Conservation (phyloP, 2,888 invertebrate species). For the Cremastinae sp. region DNA sequence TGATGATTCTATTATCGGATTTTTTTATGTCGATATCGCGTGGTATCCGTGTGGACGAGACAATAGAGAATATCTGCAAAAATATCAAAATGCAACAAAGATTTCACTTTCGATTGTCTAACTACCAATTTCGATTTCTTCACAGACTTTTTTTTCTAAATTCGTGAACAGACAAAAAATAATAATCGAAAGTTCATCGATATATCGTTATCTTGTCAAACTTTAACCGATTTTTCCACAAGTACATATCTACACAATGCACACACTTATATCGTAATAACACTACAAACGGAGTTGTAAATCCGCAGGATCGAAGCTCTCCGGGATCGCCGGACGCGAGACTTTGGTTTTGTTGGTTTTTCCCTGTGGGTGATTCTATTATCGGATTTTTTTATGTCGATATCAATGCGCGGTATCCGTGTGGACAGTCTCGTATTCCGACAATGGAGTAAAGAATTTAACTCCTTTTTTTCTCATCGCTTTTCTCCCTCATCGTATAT, state of each 20-base stretch:
- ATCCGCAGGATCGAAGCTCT: conserved; percentile 34
- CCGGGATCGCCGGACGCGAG: conserved; percentile 18
- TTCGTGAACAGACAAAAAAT: too few species aligned
- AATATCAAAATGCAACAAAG: too few species aligned
- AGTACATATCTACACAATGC: conserved; percentile 40
- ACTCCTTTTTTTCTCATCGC: too few species aligned
- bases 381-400: conserved; percentile 30
- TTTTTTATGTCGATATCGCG: conserved; percentile 35
- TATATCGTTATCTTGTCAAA: too few species aligned
- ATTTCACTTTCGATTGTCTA: too few species aligned
- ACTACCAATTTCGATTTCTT: too few species aligned
- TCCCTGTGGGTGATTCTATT: conserved; percentile 17
- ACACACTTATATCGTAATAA: not conserved
- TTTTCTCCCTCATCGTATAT: conserved; percentile 5
- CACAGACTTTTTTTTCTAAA: too few species aligned
- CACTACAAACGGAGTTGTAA: not conserved
- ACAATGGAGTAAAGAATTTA: too few species aligned
- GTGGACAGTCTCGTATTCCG: too few species aligned
- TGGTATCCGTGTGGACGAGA: conserved; percentile 5
- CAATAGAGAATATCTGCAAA: too few species aligned
- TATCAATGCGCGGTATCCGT: conserved; percentile 34
- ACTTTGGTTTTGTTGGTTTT: conserved; percentile 35
- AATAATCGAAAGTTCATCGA: too few species aligned
- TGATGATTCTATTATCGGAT: conserved; percentile 27
- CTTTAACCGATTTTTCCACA: too few species aligned